Conservation (phyloP, 1,140 invertebrate genomes). For the Eumaeus atala region DNA sequence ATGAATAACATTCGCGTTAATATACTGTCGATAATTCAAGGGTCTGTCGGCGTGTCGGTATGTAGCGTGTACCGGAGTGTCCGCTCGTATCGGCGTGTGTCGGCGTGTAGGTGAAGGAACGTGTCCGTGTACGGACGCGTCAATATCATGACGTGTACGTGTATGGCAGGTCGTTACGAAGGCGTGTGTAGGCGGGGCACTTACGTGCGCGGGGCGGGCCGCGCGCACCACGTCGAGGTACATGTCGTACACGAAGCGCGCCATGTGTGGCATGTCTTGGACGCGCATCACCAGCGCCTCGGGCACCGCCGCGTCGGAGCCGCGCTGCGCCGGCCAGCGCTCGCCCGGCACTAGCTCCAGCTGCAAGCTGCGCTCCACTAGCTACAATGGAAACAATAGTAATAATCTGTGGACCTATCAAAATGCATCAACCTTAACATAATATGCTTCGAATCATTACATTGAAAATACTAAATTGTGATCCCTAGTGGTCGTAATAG, state of each 20-base stretch:
- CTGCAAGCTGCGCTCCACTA: conserved; percentile 81
- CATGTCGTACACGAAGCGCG: conserved; percentile 92
- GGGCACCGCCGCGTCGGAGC: conserved; percentile 45
- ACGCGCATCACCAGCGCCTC: conserved; percentile 73
- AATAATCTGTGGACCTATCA: too few relatives aligned
- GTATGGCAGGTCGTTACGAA: too few relatives aligned
- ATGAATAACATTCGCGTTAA: too few relatives aligned
- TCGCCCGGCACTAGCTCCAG: conserved; percentile 87
- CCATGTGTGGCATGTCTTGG: conserved; percentile 94
- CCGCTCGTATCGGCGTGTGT: too few relatives aligned
- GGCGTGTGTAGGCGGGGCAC: conserved; percentile 2
- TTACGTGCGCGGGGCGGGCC: conserved; percentile 19
- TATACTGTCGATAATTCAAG: too few relatives aligned
- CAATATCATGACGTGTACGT: too few relatives aligned
- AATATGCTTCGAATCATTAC: too few relatives aligned
- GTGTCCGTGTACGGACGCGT: background rate
- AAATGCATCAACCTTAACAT: too few relatives aligned
- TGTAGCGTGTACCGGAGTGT: too few relatives aligned
- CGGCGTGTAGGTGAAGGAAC: background rate
- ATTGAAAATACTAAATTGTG: too few relatives aligned
- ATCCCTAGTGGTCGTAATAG: too few relatives aligned
- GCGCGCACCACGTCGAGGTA: conserved; percentile 85
- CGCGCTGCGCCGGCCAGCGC: conserved; percentile 82
- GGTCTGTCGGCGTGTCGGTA: too few relatives aligned
- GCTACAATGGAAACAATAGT: conserved; percentile 50